A percentile compares a stretch with the other conserved stretches of the same genome.
Conservation (phyloP, 1,140 invertebrate genomes). For the Dysdera silvatica region DNA sequence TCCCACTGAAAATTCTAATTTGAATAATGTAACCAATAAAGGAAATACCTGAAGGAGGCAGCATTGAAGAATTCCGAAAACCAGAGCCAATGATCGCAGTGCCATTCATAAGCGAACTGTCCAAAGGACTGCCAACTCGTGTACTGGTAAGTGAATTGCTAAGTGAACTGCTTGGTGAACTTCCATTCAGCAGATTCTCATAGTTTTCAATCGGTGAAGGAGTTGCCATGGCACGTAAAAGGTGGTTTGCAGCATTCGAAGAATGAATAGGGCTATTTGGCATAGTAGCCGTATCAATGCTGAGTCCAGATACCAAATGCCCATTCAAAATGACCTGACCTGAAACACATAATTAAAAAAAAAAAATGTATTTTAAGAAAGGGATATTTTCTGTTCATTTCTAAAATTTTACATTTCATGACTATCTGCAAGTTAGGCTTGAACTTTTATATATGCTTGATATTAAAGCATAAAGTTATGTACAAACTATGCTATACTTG, state of each 20-base stretch:
- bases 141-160: too few relatives aligned
- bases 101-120: slow-evolving; percentile 23
- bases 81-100: slow-evolving; percentile 1
- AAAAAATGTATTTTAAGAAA: too few relatives aligned
- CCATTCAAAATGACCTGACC: slow-evolving; percentile 39
- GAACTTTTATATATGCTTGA: too few relatives aligned
- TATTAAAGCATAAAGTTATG: too few relatives aligned
- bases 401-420: too few relatives aligned
- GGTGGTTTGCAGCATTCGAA: slow-evolving; percentile 6
- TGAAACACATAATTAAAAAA: too few relatives aligned
- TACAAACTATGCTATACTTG: too few relatives aligned
- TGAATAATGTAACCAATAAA: too few relatives aligned
- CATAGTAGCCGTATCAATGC: slow-evolving; percentile 31
- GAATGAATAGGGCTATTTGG: not conserved
- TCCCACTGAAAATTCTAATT: too few relatives aligned
- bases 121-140: slow-evolving; percentile 17
- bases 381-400: too few relatives aligned
- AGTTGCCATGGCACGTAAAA: slow-evolving; percentile 9
- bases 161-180: slow-evolving; percentile 1
- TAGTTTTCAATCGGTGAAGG: slow-evolving; percentile 23
- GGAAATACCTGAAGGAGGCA: slow-evolving; percentile 17
- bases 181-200: slow-evolving; percentile 16
- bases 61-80: slow-evolving; percentile 11
- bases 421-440: too few relatives aligned
- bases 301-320: slow-evolving; percentile 37